Evolutionary conservation across 1,140 invertebrate species (phyloP).

Genomic region (Macrostomum lignano): DNA sequence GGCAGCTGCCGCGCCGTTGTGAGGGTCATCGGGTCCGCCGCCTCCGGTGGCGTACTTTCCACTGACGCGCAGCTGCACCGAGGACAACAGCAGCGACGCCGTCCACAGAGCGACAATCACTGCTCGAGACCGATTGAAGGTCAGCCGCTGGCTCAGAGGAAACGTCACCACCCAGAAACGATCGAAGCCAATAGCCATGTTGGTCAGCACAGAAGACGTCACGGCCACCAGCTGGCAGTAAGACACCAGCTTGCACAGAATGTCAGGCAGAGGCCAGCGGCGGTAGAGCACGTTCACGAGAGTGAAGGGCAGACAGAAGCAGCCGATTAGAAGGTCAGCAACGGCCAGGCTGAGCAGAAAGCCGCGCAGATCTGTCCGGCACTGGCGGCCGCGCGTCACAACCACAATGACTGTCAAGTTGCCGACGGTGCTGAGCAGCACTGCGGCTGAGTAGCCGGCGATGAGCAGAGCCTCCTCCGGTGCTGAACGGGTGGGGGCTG

Average conservation of each 20-base stretch:
- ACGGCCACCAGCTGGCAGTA: conserved; percentile 17
- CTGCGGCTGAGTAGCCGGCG: too few relatives aligned
- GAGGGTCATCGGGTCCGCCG: too few relatives aligned
- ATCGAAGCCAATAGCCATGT: conserved; percentile 23
- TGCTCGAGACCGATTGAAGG: conserved; percentile 10
- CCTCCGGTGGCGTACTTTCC: conserved; percentile 14
- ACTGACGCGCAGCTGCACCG: conserved; percentile 26
- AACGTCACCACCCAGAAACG: conserved; percentile 16
- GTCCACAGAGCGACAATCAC: conserved; percentile 30
- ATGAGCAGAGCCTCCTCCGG: too few relatives aligned
- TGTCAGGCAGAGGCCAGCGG: conserved; percentile 18
- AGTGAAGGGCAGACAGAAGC: conserved; percentile 27
- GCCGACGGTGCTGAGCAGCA: too few relatives aligned
- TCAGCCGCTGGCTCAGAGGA: conserved; percentile 14
- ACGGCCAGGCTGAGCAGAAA: conserved; percentile 50
- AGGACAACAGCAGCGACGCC: conserved; percentile 19
- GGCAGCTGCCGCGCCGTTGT: too few relatives aligned
- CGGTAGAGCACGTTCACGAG: conserved; percentile 12
- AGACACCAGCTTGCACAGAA: conserved; percentile 19
- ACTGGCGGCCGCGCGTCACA: too few relatives aligned
- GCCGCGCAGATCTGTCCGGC: too few relatives aligned
- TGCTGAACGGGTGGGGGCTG: too few relatives aligned
- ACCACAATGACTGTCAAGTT: too few relatives aligned
- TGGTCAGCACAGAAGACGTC: conserved; percentile 18
- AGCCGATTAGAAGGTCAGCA: conserved; percentile 22